Conservation (phyloP, 2,888 invertebrate genomes). For the Nomada flava region DNA sequence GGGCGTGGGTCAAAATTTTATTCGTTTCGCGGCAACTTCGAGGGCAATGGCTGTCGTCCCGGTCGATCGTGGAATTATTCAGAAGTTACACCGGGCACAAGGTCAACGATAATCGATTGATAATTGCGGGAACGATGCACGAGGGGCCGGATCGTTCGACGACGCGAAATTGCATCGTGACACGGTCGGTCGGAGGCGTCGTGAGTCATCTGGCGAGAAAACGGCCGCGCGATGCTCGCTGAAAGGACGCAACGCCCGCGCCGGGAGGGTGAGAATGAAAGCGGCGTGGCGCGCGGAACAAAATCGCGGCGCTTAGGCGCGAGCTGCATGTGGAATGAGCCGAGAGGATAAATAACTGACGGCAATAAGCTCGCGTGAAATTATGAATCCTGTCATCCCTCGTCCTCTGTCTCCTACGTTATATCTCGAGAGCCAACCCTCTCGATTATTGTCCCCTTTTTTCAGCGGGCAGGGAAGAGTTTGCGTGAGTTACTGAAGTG, state of each 20-base stretch:
- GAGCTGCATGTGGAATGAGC: slow-evolving; percentile 80
- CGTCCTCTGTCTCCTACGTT: slow-evolving; percentile 62
- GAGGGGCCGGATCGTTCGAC: slow-evolving; percentile 21
- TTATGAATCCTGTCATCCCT: slow-evolving; percentile 79
- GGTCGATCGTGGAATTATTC: slow-evolving; percentile 23
- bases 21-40: background rate
- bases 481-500: slow-evolving; percentile 18
- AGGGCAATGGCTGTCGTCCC: slow-evolving; percentile 7
- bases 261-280: slow-evolving; percentile 41
- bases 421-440: slow-evolving; percentile 64
- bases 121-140: slow-evolving; percentile 55
- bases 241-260: slow-evolving; percentile 24
- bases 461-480: background rate
- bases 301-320: slow-evolving; percentile 65
- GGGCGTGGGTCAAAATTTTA: background rate
- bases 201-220: slow-evolving; percentile 57
- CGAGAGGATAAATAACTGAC: slow-evolving; percentile 79
- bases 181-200: slow-evolving; percentile 33
- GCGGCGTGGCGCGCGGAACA: slow-evolving; percentile 45
- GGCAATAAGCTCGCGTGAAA: slow-evolving; percentile 81
- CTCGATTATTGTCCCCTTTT: slow-evolving; percentile 69
- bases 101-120: slow-evolving; percentile 56
- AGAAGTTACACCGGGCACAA: background rate
- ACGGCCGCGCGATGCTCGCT: slow-evolving; percentile 20
- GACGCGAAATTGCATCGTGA: slow-evolving; percentile 55